phyloP scores from a whole-genome alignment of 1,140 invertebrate species.

The Procambarus virginalis region DNA sequence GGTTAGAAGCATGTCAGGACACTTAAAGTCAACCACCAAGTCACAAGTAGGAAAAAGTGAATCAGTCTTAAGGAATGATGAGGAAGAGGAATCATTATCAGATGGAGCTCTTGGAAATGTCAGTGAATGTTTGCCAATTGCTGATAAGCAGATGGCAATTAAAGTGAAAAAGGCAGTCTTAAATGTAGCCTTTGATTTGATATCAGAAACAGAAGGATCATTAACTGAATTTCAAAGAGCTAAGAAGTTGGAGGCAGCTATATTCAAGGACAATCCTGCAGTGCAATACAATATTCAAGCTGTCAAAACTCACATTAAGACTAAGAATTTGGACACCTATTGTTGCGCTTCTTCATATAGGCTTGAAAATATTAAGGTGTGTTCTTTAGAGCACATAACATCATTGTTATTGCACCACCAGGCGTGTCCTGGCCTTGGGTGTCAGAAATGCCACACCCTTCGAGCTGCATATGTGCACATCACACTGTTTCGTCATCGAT shows the following conservation, averaged over 20 bases:
- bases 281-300: neutral
- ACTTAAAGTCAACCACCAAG: neutral
- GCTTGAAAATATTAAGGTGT: neutral
- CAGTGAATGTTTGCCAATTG: neutral
- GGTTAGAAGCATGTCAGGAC: neutral
- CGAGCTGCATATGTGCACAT: slow-evolving; percentile 21
- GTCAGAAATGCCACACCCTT: neutral
- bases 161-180: slow-evolving; percentile 1
- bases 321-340: neutral
- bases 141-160: neutral
- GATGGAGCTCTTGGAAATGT: neutral
- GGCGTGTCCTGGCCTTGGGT: slow-evolving; percentile 1
- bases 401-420: slow-evolving; percentile 16
- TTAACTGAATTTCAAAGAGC: neutral
- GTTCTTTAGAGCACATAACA: neutral
- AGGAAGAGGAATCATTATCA: neutral
- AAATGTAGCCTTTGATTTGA: neutral
- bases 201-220: neutral
- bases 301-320: neutral
- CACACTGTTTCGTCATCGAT: slow-evolving; percentile 22
- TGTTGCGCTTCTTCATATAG: neutral
- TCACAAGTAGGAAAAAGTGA: neutral
- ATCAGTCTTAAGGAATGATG: neutral
- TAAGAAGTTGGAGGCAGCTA: neutral
- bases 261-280: slow-evolving; percentile 7